Conservation (phyloP, 2,113 vertebrate genomes). For the Pogonocichla stellata region DNA sequence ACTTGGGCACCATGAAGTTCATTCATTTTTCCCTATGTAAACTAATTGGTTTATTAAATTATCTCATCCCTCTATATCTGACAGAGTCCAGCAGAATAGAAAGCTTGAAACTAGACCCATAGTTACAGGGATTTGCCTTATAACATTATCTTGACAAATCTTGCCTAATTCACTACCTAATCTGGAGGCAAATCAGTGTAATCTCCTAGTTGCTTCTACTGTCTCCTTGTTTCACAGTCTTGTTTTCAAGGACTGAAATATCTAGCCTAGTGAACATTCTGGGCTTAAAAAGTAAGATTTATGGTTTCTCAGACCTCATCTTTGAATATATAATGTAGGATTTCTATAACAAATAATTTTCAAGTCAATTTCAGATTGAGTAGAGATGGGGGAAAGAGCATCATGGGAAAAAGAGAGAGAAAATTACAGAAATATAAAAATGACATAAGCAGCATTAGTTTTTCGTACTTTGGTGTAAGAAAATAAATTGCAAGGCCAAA, state of each 20-base stretch:
- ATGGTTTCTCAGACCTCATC: background rate
- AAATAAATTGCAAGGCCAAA: background rate
- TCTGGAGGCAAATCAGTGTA: background rate
- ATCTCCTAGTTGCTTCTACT: background rate
- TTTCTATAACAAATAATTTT: background rate
- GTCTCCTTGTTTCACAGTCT: background rate
- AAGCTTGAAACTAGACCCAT: background rate
- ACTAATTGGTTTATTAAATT: background rate
- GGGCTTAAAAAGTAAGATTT: background rate
- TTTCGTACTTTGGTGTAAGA: background rate
- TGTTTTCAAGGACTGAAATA: background rate
- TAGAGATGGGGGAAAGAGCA: background rate
- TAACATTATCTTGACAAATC: background rate
- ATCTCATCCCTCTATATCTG: background rate
- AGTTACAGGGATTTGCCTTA: background rate
- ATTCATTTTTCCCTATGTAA: background rate
- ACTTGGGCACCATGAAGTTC: background rate
- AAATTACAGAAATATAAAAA: background rate
- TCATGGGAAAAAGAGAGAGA: background rate
- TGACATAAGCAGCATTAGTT: background rate
- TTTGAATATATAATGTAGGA: background rate
- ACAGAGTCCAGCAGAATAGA: background rate
- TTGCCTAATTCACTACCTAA: background rate
- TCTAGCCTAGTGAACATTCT: background rate
- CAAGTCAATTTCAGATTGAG: background rate